These are phyloP conservation scores for Leptopilina boulardi DNA, from an alignment of 1,140 invertebrate species.

Conservation along the genomic window DNA sequence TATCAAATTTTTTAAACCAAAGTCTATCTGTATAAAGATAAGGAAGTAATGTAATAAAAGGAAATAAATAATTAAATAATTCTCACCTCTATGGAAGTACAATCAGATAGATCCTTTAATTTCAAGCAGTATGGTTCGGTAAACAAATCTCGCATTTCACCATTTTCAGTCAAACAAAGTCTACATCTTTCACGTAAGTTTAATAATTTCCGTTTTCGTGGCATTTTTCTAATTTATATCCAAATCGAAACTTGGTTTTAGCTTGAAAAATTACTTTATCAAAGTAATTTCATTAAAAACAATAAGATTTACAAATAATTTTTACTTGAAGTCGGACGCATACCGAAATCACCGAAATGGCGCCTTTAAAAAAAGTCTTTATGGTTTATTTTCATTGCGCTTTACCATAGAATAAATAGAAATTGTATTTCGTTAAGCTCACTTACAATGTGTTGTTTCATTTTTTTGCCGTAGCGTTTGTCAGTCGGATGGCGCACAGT, in stretches of 20 bases:
- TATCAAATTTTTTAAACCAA: background rate
- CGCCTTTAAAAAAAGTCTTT: background rate
- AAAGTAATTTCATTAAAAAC: background rate
- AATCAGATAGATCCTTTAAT: constrained; percentile 62
- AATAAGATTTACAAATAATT: background rate
- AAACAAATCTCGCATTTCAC: constrained; percentile 63
- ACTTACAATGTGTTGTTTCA: too few relatives aligned
- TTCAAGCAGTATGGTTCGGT: constrained; percentile 52
- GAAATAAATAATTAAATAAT: constrained; percentile 34
- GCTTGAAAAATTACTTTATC: background rate
- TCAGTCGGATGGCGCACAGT: too few relatives aligned
- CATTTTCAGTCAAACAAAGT: constrained; percentile 64
- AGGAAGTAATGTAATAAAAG: background rate
- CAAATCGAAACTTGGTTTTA: background rate
- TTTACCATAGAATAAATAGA: too few relatives aligned
- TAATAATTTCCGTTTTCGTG: constrained; percentile 61
- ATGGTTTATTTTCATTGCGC: too few relatives aligned
- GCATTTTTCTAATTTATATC: constrained; percentile 55
- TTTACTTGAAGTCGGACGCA: background rate
- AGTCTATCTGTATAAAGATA: background rate
- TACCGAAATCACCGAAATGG: background rate
- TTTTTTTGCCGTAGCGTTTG: too few relatives aligned
- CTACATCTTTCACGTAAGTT: constrained; percentile 63
- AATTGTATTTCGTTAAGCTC: too few relatives aligned
- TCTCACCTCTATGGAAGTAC: constrained; percentile 65